Percentiles rank a stretch among this genome's conserved stretches.
phyloP scores from a whole-genome alignment of 2,113 vertebrate species.

The Ginglymostoma cirratum region DNA sequence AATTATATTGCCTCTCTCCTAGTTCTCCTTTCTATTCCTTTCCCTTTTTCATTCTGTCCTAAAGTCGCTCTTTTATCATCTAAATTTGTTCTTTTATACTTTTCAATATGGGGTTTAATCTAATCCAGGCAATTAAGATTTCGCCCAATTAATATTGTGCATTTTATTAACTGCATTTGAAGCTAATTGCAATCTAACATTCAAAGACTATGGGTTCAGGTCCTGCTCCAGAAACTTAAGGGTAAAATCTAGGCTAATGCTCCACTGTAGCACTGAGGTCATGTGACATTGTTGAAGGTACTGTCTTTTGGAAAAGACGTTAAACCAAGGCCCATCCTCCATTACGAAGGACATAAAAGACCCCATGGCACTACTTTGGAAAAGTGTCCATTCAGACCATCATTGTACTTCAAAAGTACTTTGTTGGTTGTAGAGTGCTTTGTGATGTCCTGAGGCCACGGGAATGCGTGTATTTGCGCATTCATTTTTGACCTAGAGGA shows the following conservation, averaged over 20 bases:
- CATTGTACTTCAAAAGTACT: background rate
- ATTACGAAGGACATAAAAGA: background rate
- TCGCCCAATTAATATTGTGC: background rate
- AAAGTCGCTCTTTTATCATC: background rate
- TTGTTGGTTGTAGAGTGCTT: background rate
- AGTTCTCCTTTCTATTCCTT: background rate
- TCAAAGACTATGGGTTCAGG: background rate
- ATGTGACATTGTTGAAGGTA: background rate
- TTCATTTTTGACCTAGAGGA: background rate
- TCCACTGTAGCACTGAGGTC: background rate
- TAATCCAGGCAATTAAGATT: background rate
- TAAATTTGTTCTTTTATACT: background rate
- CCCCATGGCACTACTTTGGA: background rate
- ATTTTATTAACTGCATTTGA: background rate
- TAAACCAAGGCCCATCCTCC: background rate
- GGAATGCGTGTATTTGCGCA: background rate
- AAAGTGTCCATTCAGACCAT: background rate
- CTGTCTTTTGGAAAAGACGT: background rate
- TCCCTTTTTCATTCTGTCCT: conserved; percentile 2
- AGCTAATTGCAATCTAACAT: background rate
- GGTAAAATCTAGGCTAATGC: background rate
- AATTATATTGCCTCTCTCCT: background rate
- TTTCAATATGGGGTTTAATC: background rate
- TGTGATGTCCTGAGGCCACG: background rate
- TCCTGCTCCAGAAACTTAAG: background rate